These are phyloP conservation scores for Mastigias papua DNA, from an alignment of 30 jellyfish, hydroid and myxozoan genomes.

Conservation along the genomic window DNA sequence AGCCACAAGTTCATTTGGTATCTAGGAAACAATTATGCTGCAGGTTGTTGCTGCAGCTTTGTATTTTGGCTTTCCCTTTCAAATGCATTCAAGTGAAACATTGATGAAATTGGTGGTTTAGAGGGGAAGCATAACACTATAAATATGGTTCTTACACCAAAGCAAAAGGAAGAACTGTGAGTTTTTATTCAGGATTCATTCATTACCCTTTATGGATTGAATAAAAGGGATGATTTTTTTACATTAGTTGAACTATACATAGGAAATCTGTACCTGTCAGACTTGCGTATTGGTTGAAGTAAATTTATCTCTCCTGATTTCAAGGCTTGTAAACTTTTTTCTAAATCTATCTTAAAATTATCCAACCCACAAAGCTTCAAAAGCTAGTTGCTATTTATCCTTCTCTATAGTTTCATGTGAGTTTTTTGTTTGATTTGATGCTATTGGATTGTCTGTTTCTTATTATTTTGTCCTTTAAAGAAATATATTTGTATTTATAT, in stretches of 20 bases:
- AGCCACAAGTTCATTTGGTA: slow-evolving; percentile 25
- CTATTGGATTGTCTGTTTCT: no score
- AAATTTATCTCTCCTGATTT: no score
- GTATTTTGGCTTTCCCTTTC: slow-evolving; percentile 26
- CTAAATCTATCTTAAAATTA: no score
- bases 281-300: neutral
- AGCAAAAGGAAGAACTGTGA: slow-evolving; percentile 96
- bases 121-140: neutral
- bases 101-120: slow-evolving; percentile 59
- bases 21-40: slow-evolving; percentile 63
- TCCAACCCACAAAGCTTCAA: no score
- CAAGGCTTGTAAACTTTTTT: no score
- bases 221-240: neutral
- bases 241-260: neutral
- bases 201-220: neutral
- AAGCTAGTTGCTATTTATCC: no score
- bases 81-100: slow-evolving; percentile 37
- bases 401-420: no score
- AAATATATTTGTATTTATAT: no score
- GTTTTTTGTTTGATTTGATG: no score
- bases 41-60: neutral
- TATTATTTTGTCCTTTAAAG: no score
- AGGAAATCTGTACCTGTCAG: neutral
- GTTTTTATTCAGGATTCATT: slow-evolving; percentile 1
- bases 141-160: slow-evolving; percentile 92